These are phyloP conservation scores for Engystomops pustulosus DNA, from an alignment of 2,113 vertebrate species.

Conservation along the genomic window DNA sequence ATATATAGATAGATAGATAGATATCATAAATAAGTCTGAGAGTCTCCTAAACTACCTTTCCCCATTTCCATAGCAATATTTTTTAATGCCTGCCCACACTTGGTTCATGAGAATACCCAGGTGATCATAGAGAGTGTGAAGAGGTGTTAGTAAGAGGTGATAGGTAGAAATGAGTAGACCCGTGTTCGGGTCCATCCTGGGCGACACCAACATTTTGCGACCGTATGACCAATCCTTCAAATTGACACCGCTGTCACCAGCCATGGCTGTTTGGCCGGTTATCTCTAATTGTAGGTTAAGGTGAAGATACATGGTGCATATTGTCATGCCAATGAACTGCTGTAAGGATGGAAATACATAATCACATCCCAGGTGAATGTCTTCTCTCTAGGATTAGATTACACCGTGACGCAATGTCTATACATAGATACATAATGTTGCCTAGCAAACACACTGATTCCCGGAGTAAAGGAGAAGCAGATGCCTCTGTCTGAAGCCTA, in stretches of 20 bases:
- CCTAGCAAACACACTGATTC: constrained; percentile 49
- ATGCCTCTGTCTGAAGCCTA: not conserved
- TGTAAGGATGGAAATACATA: constrained; percentile 21
- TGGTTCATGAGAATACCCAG: not conserved
- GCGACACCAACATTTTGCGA: too few relatives aligned
- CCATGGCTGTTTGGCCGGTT: too few relatives aligned
- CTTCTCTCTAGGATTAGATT: constrained; percentile 47
- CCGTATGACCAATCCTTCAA: too few relatives aligned
- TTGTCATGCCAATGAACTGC: not conserved
- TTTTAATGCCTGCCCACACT: not conserved
- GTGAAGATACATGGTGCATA: not conserved
- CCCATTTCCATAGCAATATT: not conserved
- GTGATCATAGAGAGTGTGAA: not conserved
- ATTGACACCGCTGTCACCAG: too few relatives aligned
- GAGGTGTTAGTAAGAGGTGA: not conserved
- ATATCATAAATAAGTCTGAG: too few relatives aligned
- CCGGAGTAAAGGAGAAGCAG: constrained; percentile 15
- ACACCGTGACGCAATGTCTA: constrained; percentile 39
- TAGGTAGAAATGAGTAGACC: too few relatives aligned
- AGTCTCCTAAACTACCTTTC: too few relatives aligned
- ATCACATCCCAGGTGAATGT: constrained; percentile 50
- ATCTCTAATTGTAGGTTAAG: not conserved
- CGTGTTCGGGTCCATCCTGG: too few relatives aligned
- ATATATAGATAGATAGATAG: too few relatives aligned
- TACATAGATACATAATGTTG: constrained; percentile 52